A percentile compares a stretch with the other conserved stretches of the same genome.
Evolutionary conservation across 2,797 vertebrate genomes (phyloP).

Genomic region (Coranthus polyacanthus): DNA sequence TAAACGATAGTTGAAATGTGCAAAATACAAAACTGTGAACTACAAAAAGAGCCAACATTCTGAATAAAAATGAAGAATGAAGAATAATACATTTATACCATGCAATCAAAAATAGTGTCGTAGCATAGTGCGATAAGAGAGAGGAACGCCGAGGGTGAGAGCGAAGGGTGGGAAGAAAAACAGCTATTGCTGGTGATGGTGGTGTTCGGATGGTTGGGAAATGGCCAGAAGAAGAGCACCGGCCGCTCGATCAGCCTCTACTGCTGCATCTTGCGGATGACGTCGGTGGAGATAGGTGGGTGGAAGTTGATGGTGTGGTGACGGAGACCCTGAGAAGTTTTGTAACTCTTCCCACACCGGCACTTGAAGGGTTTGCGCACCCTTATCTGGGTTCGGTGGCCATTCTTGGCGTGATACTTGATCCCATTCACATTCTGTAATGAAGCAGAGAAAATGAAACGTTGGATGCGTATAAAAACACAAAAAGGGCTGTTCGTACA

Average conservation of each 20-base stretch:
- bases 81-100: conserved; percentile 85
- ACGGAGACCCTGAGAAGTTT: conserved; percentile 98
- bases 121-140: conserved; percentile 32
- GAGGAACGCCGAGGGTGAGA: neutral
- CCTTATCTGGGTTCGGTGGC: conserved; percentile 97
- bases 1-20: conserved; percentile 91
- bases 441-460: conserved; percentile 7
- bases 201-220: conserved; percentile 83
- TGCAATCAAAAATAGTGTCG: conserved; percentile 88
- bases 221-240: conserved; percentile 65
- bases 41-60: conserved; percentile 89
- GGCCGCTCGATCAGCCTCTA: conserved; percentile 84
- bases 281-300: conserved; percentile 93
- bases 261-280: conserved; percentile 98
- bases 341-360: conserved; percentile 99
- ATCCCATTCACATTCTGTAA: conserved; percentile 98
- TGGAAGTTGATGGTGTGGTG: conserved; percentile 99
- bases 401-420: conserved; percentile 99
- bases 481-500: too few species aligned
- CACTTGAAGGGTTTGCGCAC: conserved; percentile 99
- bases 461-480: too few species aligned
- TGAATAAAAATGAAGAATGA: conserved; percentile 78
- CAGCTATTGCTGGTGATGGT: conserved; percentile 89
- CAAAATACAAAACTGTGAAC: conserved; percentile 98
- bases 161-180: conserved; percentile 24